Evolutionary conservation across 2,888 invertebrate genomes (phyloP), one percentile per base, ranked within the genome.

Genomic region (Podotricha telesiphe): DNA sequence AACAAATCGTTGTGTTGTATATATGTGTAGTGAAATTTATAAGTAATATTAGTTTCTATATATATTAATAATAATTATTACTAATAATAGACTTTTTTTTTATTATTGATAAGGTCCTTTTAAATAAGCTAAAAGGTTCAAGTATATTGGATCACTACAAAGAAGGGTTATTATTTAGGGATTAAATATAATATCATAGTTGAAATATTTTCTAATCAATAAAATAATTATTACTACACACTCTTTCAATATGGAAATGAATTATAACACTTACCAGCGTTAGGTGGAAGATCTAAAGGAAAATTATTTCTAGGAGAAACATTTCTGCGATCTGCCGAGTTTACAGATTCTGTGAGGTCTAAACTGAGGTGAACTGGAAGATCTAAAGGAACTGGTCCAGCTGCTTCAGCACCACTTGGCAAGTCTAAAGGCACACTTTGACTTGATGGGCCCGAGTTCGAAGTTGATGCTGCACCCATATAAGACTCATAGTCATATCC

Each of bases 271-370:
- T 84, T 73, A 92, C 93, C 92, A 75, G 91, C 88, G 86, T 87
- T 92, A 63, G 87, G 83, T 37, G 93, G 93, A 34, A 93, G 83
- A 75, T 93, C 93, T 73, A 93, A 78, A 1, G 93, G 93, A 71
- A 93, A 93, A 22, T 84, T 88, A 73, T 81, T 86, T 70, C 88
- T 84, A 11, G 91, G 92, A 58, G 92, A 91, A 65, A 85, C 83
- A 77, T 92, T 92, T 70, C 91, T 86, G 42, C 92, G 83, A 71
- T 92, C 91, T 20, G 86, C 88, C 0, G 89, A 86, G 71, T 93
- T 93, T 20, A 93, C 90, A 10, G 93, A 93, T 72, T 93, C 93
- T 0, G 93, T 93, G 63, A 93, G 84, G 74, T 93, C 93, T 69
- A 93, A 76, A 68, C 84, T 91, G 13, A 93, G 78, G 71, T 92